These are phyloP conservation scores for Cyclina sinensis DNA, from an alignment of 1,140 invertebrate genomes.

Conservation along the genomic window DNA sequence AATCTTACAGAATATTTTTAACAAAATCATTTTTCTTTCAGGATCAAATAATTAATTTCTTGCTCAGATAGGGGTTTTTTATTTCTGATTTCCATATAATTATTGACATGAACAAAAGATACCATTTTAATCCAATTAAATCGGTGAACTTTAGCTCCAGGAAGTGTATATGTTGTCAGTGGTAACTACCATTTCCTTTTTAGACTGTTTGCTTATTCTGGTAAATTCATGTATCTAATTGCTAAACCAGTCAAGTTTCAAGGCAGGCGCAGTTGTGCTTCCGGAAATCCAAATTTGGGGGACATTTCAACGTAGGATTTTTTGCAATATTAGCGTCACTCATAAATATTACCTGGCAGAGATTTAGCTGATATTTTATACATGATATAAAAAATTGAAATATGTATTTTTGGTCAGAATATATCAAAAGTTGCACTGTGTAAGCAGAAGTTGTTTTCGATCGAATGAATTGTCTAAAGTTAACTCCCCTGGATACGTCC, in stretches of 20 bases:
- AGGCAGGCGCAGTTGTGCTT: slow-evolving; percentile 1
- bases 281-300: not conserved
- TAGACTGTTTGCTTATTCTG: not conserved
- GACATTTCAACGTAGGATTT: slow-evolving; percentile 57
- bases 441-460: not conserved
- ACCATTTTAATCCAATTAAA: slow-evolving; percentile 25
- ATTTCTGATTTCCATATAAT: too few species aligned
- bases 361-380: not conserved
- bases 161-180: slow-evolving; percentile 40
- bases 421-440: not conserved
- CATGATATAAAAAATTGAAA: not conserved
- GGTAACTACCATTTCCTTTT: slow-evolving; percentile 3
- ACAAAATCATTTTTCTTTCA: too few species aligned
- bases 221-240: not conserved
- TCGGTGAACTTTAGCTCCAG: slow-evolving; percentile 27
- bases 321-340: not conserved
- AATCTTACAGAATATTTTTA: too few species aligned
- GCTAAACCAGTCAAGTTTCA: not conserved
- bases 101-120: too few species aligned
- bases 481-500: slow-evolving; percentile 28
- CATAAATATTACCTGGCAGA: not conserved
- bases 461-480: not conserved
- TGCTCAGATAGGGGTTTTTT: too few species aligned
- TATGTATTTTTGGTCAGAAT: not conserved
- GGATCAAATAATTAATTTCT: too few species aligned